phyloP scores from a whole-genome alignment of 2,113 vertebrate genomes.

The Himantopus leucocephalus region DNA sequence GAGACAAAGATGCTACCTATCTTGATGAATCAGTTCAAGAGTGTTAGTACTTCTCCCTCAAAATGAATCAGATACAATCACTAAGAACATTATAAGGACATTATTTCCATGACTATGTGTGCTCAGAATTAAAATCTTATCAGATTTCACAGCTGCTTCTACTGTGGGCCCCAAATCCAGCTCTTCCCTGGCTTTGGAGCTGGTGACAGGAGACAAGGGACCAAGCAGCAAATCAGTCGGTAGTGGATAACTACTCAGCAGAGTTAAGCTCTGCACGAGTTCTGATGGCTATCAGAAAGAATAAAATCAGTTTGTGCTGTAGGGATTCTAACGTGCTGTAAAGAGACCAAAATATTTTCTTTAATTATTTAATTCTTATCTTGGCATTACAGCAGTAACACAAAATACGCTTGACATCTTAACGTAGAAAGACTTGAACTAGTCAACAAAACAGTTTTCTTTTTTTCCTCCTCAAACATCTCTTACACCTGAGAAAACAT shows the following conservation, averaged over 20 bases:
- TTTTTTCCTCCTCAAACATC: background rate
- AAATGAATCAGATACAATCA: background rate
- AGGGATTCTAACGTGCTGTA: background rate
- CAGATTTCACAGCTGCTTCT: background rate
- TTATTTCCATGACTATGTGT: background rate
- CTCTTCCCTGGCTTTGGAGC: background rate
- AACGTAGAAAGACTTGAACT: background rate
- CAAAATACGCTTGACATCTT: background rate
- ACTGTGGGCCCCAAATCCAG: background rate
- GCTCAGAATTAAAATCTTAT: background rate
- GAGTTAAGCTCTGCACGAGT: background rate
- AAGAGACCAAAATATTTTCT: background rate
- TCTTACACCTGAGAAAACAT: background rate
- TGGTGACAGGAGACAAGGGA: background rate
- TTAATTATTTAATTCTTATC: background rate
- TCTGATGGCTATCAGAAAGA: background rate
- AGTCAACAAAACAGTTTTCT: background rate
- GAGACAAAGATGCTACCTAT: conserved; percentile 19
- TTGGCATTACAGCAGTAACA: background rate
- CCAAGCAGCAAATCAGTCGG: background rate
- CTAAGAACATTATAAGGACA: background rate
- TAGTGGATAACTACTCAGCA: background rate
- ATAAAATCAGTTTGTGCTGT: background rate
- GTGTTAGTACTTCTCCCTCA: conserved; percentile 18
- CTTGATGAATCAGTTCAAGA: conserved; percentile 16